Evolutionary conservation across 2,888 invertebrate species (phyloP), one percentile per base, ranked within the genome.

Genomic region (Diaperis boleti): DNA sequence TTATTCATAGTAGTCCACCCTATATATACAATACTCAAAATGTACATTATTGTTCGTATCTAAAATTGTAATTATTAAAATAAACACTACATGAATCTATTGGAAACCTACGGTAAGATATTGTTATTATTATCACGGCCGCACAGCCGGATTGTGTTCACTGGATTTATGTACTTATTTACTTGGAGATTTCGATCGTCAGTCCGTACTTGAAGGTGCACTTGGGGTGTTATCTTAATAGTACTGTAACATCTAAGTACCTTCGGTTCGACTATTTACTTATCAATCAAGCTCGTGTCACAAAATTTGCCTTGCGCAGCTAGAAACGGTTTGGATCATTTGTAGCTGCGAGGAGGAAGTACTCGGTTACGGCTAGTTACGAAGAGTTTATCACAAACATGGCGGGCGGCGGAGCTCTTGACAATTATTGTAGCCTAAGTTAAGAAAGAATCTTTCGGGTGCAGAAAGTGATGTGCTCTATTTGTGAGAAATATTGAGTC

Each of bases 201-300:
- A 62, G 65, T 69, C 60, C 69, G 57, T 62, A 65, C 62, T 64
- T 65, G 69, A 73, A 73, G 73, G 69, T 73, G 73, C 73, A 73
- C 73, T 73, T 73, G 64, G 71, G 73, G 73, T 73, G 72, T 69
- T 67, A 35, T 18, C 20, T 45, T 44, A 49, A 52, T 37, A 37
- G 26, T 42, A 42, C 15, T 20, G 18, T 29, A 33, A 52, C 20
- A 10, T 45, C 45, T 45, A 45, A 5, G 11, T 26, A n/a, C 41
- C 42, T 37, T 37, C 50, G 59, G 59, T 29, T 50, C 62, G 50
- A 49, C 35, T 11, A 35, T 49, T 13, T 33, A 60, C 47, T 41
- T 22, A 11, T 44, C 55, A 33, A 61, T 8, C 59, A 63, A 63
- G 63, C 63, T 63, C 63, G 47, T 63, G 63, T 59, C 54, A 54